These are phyloP conservation scores for Holotrichia oblita DNA, from an alignment of 1,140 invertebrate genomes.

Conservation along the genomic window DNA sequence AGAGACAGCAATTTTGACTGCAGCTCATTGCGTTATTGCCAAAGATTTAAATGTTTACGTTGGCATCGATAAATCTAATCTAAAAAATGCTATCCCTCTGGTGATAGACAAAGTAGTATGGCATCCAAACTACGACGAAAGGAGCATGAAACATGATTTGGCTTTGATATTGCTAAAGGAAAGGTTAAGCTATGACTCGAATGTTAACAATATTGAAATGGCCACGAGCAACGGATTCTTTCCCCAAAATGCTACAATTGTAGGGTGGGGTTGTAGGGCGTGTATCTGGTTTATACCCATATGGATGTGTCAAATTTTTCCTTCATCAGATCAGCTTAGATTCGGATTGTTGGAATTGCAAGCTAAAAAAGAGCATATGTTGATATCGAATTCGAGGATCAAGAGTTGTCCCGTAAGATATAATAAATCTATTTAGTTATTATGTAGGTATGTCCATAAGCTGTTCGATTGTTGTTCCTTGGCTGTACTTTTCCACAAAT, in stretches of 20 bases:
- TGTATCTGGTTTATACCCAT: constrained; percentile 16
- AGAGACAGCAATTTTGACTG: constrained; percentile 1
- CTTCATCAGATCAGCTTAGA: neutral
- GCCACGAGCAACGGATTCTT: neutral
- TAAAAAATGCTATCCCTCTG: neutral
- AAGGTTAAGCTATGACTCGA: neutral
- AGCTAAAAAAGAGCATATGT: neutral
- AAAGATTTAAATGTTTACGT: neutral
- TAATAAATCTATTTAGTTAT: neutral
- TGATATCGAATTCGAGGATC: neutral
- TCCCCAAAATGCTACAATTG: neutral
- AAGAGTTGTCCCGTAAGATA: constrained; percentile 22
- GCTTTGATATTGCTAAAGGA: neutral
- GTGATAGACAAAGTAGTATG: neutral
- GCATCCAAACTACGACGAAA: neutral
- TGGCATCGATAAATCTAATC: neutral
- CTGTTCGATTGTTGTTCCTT: no score
- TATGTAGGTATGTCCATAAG: no score
- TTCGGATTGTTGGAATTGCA: neutral
- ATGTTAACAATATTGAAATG: neutral
- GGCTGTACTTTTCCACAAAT: no score
- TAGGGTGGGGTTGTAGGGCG: neutral
- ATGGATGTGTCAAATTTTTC: neutral
- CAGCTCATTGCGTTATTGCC: neutral
- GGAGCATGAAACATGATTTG: neutral